These are phyloP conservation scores for Ochropacha duplaris DNA, from an alignment of 2,888 invertebrate genomes.

Conservation along the genomic window DNA sequence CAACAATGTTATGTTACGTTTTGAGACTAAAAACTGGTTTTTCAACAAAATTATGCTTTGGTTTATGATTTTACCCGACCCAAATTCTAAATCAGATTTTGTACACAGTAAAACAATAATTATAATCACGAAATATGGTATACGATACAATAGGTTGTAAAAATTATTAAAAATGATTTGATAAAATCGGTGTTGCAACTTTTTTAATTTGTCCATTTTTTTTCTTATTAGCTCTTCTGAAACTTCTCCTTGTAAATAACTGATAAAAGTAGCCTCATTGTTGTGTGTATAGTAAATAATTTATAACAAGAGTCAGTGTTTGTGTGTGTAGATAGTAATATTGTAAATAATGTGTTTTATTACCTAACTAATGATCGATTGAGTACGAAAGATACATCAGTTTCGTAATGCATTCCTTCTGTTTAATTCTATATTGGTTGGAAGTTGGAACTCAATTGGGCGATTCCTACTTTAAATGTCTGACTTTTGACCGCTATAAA, in stretches of 20 bases:
- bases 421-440: not conserved
- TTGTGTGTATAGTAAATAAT: constrained; percentile 77
- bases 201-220: not conserved
- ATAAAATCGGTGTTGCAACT: not conserved
- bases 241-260: constrained; percentile 64
- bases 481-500: not conserved
- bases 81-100: too few species aligned
- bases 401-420: not conserved
- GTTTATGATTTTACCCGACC: too few species aligned
- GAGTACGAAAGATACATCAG: not conserved
- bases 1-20: too few species aligned
- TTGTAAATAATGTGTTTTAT: constrained; percentile 18
- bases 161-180: not conserved
- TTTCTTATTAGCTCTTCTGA: not conserved
- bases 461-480: not conserved
- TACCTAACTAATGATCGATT: not conserved
- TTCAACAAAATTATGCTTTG: too few species aligned
- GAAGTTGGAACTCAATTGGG: not conserved
- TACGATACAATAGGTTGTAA: not conserved
- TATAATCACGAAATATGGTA: not conserved
- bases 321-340: constrained; percentile 77
- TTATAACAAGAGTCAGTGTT: constrained; percentile 69
- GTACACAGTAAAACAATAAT: too few species aligned
- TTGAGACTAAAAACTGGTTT: too few species aligned
- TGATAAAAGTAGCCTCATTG: constrained; percentile 67